Percentiles rank a stretch among this genome's conserved stretches.
These are phyloP conservation scores for Ametastegia equiseti DNA, from an alignment of 2,888 invertebrate genomes.

Conservation along the genomic window DNA sequence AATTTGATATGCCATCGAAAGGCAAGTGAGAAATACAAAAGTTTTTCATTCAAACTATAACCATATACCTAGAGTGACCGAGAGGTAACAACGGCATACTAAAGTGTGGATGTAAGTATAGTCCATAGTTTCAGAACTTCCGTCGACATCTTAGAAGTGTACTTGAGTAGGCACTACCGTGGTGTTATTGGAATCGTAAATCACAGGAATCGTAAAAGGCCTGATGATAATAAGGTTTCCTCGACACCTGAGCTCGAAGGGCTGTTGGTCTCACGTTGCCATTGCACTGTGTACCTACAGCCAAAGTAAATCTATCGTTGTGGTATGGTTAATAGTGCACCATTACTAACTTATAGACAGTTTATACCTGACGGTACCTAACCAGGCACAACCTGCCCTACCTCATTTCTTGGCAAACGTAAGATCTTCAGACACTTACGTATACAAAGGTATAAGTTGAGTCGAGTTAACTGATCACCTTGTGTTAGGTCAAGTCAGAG, in stretches of 20 bases:
- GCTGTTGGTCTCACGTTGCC: background rate
- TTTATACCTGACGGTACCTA: background rate
- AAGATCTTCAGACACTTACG: no score
- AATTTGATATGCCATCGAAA: no score
- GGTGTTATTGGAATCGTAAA: background rate
- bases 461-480: no score
- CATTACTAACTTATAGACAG: background rate
- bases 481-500: background rate
- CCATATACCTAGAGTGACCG: background rate
- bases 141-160: background rate
- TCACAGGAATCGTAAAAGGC: background rate
- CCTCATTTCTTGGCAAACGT: slow-evolving; percentile 11
- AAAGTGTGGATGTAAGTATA: background rate
- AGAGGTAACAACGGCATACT: background rate
- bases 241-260: slow-evolving; percentile 20
- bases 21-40: no score
- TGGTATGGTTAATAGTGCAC: background rate
- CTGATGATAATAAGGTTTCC: background rate
- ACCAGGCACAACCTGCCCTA: background rate
- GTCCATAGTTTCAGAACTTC: background rate
- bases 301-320: background rate
- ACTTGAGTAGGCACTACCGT: background rate
- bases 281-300: background rate
- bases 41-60: no score
- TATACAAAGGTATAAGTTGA: slow-evolving; percentile 15